Evolutionary conservation across 2,888 invertebrate species (phyloP).

Genomic region (Ecliptopera silaceata): DNA sequence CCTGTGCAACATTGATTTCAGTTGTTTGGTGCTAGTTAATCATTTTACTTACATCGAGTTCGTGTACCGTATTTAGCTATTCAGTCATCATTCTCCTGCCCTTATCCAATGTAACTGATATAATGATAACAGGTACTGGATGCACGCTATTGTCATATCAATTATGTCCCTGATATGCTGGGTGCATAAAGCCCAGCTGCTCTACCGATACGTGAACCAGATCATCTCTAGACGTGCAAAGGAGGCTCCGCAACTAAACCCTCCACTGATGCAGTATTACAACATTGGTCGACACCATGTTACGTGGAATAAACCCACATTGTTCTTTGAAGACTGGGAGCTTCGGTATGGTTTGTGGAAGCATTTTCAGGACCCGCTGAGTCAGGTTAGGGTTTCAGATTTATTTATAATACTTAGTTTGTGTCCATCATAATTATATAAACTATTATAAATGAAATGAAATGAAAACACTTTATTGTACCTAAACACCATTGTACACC

Average conservation of each 20-base stretch:
- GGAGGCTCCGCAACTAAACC: slow-evolving; percentile 85
- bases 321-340: slow-evolving; percentile 87
- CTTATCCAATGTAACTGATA: background rate
- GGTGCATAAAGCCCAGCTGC: slow-evolving; percentile 81
- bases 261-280: slow-evolving; percentile 81
- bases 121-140: slow-evolving; percentile 64
- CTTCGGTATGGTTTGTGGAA: slow-evolving; percentile 85
- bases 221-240: slow-evolving; percentile 82
- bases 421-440: too few species aligned
- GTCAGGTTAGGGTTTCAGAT: slow-evolving; percentile 15
- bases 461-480: too few species aligned
- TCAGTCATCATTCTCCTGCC: background rate
- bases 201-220: slow-evolving; percentile 83
- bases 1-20: too few species aligned
- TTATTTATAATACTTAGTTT: too few species aligned
- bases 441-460: too few species aligned
- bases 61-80: too few species aligned
- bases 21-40: too few species aligned
- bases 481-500: too few species aligned
- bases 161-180: slow-evolving; percentile 85
- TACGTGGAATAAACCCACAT: slow-evolving; percentile 83
- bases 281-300: slow-evolving; percentile 80
- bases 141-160: slow-evolving; percentile 84
- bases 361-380: slow-evolving; percentile 66
- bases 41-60: too few species aligned